Conservation (phyloP, 2,888 invertebrate genomes). For the Drepana falcataria region DNA sequence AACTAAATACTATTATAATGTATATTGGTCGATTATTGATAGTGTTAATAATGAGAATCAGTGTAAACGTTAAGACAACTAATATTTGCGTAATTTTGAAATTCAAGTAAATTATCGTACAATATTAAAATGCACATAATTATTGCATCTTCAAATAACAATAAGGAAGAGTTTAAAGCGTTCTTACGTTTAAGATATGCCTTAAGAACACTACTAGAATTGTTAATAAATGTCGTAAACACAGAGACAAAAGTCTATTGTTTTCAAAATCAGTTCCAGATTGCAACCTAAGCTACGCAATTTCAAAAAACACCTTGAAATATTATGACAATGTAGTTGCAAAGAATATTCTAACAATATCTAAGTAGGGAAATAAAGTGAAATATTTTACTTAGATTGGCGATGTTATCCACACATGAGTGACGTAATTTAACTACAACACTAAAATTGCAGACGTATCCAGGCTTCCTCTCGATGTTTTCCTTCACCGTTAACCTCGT, state of each 20-base stretch:
- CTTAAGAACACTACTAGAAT: not conserved
- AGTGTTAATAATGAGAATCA: too few relatives aligned
- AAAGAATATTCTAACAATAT: too few relatives aligned
- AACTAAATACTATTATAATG: too few relatives aligned
- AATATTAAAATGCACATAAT: not conserved
- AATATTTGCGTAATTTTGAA: not conserved
- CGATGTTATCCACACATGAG: too few relatives aligned
- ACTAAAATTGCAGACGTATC: too few relatives aligned
- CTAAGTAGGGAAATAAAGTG: too few relatives aligned
- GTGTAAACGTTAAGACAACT: too few relatives aligned
- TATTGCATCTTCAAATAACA: not conserved
- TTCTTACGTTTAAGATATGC: not conserved
- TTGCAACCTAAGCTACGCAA: slow-evolving; percentile 7
- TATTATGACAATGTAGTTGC: not conserved
- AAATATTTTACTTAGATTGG: too few relatives aligned
- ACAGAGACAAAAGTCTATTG: slow-evolving; percentile 10
- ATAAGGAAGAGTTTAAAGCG: not conserved
- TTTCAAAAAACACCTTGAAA: not conserved
- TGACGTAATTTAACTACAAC: too few relatives aligned
- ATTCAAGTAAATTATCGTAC: not conserved
- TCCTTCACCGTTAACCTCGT: too few relatives aligned
- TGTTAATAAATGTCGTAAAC: not conserved
- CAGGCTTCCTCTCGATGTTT: too few relatives aligned
- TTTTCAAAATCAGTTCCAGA: slow-evolving; percentile 4
- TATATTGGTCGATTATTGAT: too few relatives aligned